Conservation (phyloP, 2,113 vertebrate species). For the Mus spicilegus region DNA sequence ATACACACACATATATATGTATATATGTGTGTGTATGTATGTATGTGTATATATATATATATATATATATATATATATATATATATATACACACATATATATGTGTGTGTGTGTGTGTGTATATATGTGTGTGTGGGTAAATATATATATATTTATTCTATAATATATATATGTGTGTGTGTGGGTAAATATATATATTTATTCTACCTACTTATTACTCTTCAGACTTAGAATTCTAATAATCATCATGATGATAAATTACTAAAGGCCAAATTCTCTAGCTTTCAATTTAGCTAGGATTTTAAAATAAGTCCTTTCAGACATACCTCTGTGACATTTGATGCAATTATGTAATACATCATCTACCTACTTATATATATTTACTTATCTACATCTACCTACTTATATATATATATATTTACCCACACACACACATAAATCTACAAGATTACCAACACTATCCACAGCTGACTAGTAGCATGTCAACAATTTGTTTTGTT, state of each 20-base stretch:
- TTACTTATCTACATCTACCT: too few relatives aligned
- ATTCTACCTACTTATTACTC: slow-evolving; percentile 16
- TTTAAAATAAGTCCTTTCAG: slow-evolving; percentile 66
- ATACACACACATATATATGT: too few relatives aligned
- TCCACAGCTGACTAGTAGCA: slow-evolving; percentile 41
- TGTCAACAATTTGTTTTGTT: background rate
- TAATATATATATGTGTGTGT: too few relatives aligned
- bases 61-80: too few relatives aligned
- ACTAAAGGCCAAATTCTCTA: background rate
- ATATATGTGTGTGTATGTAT: too few relatives aligned
- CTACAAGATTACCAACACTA: slow-evolving; percentile 70
- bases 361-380: too few relatives aligned
- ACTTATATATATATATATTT: too few relatives aligned
- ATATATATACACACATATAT: background rate
- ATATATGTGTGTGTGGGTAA: too few relatives aligned
- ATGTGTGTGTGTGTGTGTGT: too few relatives aligned
- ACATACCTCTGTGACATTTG: slow-evolving; percentile 28
- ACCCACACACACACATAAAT: background rate
- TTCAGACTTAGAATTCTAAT: slow-evolving; percentile 27
- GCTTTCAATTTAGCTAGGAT: slow-evolving; percentile 35
- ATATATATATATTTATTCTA: too few relatives aligned
- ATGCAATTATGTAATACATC: slow-evolving; percentile 27
- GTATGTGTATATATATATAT: too few relatives aligned
- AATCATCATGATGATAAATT: slow-evolving; percentile 47
- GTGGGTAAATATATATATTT: too few relatives aligned